Evolutionary conservation across 1,140 invertebrate genomes (phyloP).

Genomic region (Proales similis): DNA sequence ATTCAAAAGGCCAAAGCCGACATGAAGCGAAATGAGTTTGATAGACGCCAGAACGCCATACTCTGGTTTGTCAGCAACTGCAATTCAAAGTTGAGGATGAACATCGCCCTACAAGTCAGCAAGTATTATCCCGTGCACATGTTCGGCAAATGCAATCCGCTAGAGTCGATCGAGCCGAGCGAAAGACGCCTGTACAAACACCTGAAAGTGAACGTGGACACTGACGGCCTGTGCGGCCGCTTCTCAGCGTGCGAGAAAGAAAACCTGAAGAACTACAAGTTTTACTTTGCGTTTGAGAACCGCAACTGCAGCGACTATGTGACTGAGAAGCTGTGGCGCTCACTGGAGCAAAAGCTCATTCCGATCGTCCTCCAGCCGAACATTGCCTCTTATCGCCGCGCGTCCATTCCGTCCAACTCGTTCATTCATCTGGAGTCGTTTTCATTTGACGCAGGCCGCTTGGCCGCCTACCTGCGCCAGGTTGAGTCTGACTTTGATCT

Average conservation of each 20-base stretch:
- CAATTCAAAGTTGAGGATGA: slow-evolving; percentile 16
- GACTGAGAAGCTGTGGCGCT: slow-evolving; percentile 39
- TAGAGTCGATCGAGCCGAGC: not conserved
- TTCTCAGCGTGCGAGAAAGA: slow-evolving; percentile 8
- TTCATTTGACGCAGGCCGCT: not conserved
- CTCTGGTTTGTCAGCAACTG: slow-evolving; percentile 38
- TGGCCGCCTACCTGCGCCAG: not conserved
- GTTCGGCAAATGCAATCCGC: slow-evolving; percentile 21
- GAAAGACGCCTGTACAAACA: not conserved
- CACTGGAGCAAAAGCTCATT: slow-evolving; percentile 41
- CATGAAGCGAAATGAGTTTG: slow-evolving; percentile 11
- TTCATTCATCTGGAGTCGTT: slow-evolving; percentile 32
- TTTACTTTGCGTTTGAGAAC: slow-evolving; percentile 40
- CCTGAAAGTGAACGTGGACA: slow-evolving; percentile 1
- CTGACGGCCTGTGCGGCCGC: not conserved
- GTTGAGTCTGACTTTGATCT: not conserved
- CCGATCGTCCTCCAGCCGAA: slow-evolving; percentile 43
- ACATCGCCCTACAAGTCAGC: slow-evolving; percentile 20
- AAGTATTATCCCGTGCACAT: slow-evolving; percentile 29
- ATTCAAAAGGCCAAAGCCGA: not conserved
- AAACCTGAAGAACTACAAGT: slow-evolving; percentile 34
- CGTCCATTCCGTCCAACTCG: slow-evolving; percentile 28
- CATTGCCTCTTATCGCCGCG: slow-evolving; percentile 1
- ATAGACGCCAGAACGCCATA: slow-evolving; percentile 12
- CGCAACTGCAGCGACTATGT: slow-evolving; percentile 38